Evolutionary conservation across 2,797 vertebrate genomes (phyloP).

Genomic region (Cercopithecus diana): DNA sequence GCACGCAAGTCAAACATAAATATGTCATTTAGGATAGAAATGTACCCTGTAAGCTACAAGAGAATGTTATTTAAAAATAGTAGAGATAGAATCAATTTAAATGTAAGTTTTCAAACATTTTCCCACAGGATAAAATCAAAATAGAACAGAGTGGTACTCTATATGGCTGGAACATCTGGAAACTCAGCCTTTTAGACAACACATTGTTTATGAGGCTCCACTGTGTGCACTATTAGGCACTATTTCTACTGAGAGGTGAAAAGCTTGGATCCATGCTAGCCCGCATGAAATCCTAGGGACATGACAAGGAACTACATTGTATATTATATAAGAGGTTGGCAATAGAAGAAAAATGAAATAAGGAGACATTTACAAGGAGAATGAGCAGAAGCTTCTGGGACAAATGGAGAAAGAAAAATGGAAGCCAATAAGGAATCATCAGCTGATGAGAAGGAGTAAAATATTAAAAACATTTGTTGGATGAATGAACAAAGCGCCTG

Average conservation of each 20-base stretch:
- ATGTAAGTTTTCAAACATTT: slow-evolving; percentile 41
- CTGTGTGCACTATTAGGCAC: background rate
- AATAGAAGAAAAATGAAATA: background rate
- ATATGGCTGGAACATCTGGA: background rate
- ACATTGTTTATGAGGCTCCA: background rate
- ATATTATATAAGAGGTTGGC: background rate
- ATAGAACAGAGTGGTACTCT: background rate
- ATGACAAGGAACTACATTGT: background rate
- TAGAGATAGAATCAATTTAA: slow-evolving; percentile 15
- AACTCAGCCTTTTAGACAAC: background rate
- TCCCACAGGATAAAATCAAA: slow-evolving; percentile 47
- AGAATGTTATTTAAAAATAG: slow-evolving; percentile 54
- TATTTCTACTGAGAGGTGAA: background rate
- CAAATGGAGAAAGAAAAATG: background rate
- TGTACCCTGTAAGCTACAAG: background rate
- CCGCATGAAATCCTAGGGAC: background rate
- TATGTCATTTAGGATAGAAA: background rate
- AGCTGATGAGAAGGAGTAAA: background rate
- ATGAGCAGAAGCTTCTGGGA: background rate
- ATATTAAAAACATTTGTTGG: background rate
- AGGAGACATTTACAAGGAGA: background rate
- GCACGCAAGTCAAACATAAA: background rate
- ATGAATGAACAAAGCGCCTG: background rate
- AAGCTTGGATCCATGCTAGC: background rate
- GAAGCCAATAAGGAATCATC: background rate